Evolutionary conservation across 2,888 invertebrate species (phyloP), one percentile per base, ranked within the genome.

Genomic region (Eilema depressum): DNA sequence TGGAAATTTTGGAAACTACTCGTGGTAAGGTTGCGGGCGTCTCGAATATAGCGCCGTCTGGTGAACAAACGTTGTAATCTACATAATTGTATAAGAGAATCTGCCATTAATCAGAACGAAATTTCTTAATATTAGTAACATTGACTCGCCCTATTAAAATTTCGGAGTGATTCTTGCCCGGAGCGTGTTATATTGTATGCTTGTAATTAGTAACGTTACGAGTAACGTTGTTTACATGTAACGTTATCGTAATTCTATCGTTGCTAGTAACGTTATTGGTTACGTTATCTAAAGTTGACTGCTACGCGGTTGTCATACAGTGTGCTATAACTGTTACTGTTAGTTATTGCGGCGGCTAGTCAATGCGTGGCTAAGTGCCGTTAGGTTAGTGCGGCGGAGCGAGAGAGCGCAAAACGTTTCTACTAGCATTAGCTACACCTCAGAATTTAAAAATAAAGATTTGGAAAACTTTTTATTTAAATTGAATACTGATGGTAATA

Each of bases 261-360:
- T n/a, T n/a, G n/a, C n/a, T n/a, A n/a, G n/a, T n/a, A n/a, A n/a
- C n/a, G 66, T 66, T 66, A 59, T 37, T 26, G 8, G 23, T 30
- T 17, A 61, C 30, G 62, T 62, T 68, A 33, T 7, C 2, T 12
- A 53, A 23, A n/a, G 33, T 56, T 20, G 33, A 63, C 47, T 60
- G 26, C 41, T 61, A 47, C 47, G 17, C 17, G 61, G 63, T 68
- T 68, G 72, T 70, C 70, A 63, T 69, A 76, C 69, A 64, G 30
- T 72, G 68, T 68, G 75, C 75, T 80, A 68, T 71, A 73, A 53
- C 33, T 57, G 5, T 53, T 23, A 37, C 62, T 33, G 59, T 63
- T 74, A 83, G 75, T 77, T 82, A 80, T 80, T 74, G 83, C 81
- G 81, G 80, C 82, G 79, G 83, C 84, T 84, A 84, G 88, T 85